A percentile compares a stretch with the other conserved stretches of the same genome.
phyloP scores from a whole-genome alignment of 2,888 invertebrate genomes.

The Pyrocoelia pectoralis region DNA sequence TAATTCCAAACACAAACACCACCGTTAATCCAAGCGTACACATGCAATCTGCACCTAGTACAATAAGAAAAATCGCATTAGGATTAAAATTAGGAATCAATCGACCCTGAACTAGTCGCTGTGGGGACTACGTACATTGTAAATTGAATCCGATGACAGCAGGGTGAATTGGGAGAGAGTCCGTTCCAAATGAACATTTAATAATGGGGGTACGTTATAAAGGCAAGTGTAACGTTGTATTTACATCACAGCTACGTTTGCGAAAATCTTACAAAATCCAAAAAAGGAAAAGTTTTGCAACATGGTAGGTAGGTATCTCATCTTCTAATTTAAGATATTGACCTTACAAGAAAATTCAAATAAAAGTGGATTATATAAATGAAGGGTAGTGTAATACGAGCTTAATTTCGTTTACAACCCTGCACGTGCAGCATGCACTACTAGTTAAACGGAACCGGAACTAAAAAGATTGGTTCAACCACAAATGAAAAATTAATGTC shows the following conservation, averaged over 20 bases:
- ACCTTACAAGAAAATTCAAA: too few species aligned
- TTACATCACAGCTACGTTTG: slow-evolving; percentile 8
- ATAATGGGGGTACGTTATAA: slow-evolving; percentile 54
- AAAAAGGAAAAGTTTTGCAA: too few species aligned
- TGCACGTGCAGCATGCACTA: slow-evolving; percentile 38
- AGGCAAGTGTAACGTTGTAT: slow-evolving; percentile 41
- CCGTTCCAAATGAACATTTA: slow-evolving; percentile 59
- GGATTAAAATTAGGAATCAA: slow-evolving; percentile 55
- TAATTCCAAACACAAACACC: slow-evolving; percentile 42
- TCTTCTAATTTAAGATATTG: too few species aligned
- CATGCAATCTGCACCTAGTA: slow-evolving; percentile 46
- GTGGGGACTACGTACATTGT: slow-evolving; percentile 33
- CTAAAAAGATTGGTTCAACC: slow-evolving; percentile 41
- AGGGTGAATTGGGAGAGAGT: slow-evolving; percentile 42
- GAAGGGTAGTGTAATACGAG: slow-evolving; percentile 13
- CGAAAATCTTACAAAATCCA: background rate
- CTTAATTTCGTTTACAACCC: slow-evolving; percentile 17
- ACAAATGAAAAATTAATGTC: slow-evolving; percentile 42
- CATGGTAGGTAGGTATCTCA: too few species aligned
- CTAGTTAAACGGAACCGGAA: slow-evolving; percentile 39
- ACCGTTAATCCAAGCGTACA: slow-evolving; percentile 42
- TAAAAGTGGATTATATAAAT: too few species aligned
- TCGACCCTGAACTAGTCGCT: slow-evolving; percentile 48
- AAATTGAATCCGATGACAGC: slow-evolving; percentile 34
- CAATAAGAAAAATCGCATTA: slow-evolving; percentile 53